These are phyloP conservation scores for Halictus quadricinctus DNA, from an alignment of 2,888 invertebrate species.

Conservation along the genomic window DNA sequence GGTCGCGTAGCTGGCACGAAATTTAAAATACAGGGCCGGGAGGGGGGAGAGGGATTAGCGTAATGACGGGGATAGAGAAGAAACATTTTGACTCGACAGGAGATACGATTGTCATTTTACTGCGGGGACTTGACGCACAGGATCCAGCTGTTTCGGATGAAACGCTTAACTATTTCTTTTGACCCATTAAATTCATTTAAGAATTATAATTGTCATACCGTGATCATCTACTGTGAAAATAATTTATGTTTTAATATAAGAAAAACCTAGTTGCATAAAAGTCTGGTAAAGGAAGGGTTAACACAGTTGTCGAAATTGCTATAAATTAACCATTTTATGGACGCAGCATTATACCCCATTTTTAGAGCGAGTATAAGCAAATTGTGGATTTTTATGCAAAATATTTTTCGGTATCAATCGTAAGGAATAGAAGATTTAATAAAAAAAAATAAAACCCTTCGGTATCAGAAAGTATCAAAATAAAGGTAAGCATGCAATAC, in stretches of 20 bases:
- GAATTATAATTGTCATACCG: background rate
- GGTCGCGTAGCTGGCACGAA: slow-evolving; percentile 67
- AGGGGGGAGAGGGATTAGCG: slow-evolving; percentile 66
- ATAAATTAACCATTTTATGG: background rate
- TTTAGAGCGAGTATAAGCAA: background rate
- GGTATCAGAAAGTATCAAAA: too few relatives aligned
- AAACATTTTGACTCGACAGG: slow-evolving; percentile 65
- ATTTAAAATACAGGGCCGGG: slow-evolving; percentile 61
- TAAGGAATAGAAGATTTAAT: too few relatives aligned
- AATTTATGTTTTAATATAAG: background rate
- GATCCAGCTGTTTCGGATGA: slow-evolving; percentile 32
- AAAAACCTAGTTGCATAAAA: background rate
- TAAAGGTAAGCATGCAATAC: too few relatives aligned
- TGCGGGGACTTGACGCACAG: background rate
- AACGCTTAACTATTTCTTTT: slow-evolving; percentile 3
- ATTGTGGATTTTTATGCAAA: background rate
- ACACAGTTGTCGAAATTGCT: background rate
- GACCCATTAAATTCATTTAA: background rate
- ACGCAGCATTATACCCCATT: background rate
- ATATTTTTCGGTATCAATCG: background rate
- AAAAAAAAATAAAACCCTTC: too few relatives aligned
- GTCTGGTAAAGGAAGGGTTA: background rate
- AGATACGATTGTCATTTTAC: slow-evolving; percentile 41
- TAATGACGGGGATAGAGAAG: slow-evolving; percentile 62
- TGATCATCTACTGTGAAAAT: background rate